These are phyloP conservation scores for Cygnus atratus DNA, from an alignment of 2,113 vertebrate genomes.

Conservation along the genomic window DNA sequence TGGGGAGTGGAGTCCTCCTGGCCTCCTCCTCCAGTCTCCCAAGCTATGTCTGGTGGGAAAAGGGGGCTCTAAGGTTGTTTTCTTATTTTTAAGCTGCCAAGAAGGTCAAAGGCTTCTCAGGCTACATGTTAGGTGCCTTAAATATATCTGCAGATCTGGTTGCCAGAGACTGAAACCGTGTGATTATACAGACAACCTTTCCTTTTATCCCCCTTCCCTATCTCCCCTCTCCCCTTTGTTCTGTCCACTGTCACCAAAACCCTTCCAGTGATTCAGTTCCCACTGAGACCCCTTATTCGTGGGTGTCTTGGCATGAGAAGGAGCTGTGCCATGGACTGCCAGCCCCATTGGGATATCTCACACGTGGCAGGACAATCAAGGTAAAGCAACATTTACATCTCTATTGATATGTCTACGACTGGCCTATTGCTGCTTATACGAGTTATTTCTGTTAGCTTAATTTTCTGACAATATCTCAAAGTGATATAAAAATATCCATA, in stretches of 20 bases:
- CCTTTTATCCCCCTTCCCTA: background rate
- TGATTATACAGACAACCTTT: background rate
- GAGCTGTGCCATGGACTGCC: background rate
- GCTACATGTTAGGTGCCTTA: background rate
- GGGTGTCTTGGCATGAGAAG: background rate
- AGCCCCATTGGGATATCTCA: accelerated
- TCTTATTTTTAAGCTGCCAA: background rate
- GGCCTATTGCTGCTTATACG: background rate
- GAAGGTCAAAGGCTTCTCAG: background rate
- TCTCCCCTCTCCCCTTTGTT: background rate
- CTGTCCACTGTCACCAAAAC: background rate
- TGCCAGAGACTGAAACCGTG: background rate
- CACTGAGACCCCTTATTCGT: background rate
- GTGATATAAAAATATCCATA: conserved; percentile 8
- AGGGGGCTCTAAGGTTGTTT: background rate
- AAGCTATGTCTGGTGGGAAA: background rate
- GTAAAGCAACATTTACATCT: background rate
- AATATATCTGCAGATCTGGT: background rate
- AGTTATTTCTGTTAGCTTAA: conserved; percentile 21
- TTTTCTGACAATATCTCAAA: conserved; percentile 28
- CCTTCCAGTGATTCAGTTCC: background rate
- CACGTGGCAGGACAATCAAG: background rate
- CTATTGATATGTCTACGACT: background rate
- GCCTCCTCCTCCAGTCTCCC: background rate
- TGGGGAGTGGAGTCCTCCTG: background rate